Percentiles rank a stretch among this genome's conserved stretches.
phyloP scores from a whole-genome alignment of 2,113 vertebrate species.

The Corvus moneduloides region DNA sequence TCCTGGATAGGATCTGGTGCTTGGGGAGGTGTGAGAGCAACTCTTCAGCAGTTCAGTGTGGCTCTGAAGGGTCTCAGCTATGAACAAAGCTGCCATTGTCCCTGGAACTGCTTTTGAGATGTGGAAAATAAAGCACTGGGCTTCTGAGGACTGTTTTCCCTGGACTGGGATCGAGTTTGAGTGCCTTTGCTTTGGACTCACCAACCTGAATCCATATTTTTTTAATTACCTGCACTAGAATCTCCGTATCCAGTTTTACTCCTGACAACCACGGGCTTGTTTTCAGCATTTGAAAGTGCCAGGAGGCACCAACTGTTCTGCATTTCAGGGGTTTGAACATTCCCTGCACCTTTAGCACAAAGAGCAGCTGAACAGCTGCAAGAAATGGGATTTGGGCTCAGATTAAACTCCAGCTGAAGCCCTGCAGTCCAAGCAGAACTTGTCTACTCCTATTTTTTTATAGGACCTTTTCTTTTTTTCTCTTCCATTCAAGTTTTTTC shows the following conservation, averaged over 20 bases:
- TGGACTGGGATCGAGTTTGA: not conserved
- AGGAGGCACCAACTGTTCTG: not conserved
- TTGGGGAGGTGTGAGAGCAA: not conserved
- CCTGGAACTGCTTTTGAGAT: not conserved
- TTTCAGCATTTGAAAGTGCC: not conserved
- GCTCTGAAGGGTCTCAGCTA: not conserved
- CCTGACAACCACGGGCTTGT: not conserved
- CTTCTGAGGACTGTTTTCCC: not conserved
- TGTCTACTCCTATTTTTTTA: not conserved
- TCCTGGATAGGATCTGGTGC: not conserved
- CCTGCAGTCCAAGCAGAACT: not conserved
- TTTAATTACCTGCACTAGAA: not conserved
- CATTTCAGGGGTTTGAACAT: not conserved
- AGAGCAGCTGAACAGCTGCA: not conserved
- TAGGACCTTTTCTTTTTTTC: not conserved
- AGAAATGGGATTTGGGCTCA: not conserved
- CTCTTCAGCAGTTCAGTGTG: not conserved
- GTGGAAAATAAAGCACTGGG: not conserved
- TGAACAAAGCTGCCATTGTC: not conserved
- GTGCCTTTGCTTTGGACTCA: not conserved
- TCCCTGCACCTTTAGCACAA: not conserved
- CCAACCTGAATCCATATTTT: rapidly evolving
- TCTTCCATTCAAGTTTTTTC: not conserved
- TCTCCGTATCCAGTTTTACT: not conserved
- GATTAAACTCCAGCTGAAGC: not conserved